Percentiles rank a stretch among this genome's conserved stretches.
These are phyloP conservation scores for Plumapathes pennacea DNA, from an alignment of 92 coral and sea anemone genomes.

Conservation along the genomic window DNA sequence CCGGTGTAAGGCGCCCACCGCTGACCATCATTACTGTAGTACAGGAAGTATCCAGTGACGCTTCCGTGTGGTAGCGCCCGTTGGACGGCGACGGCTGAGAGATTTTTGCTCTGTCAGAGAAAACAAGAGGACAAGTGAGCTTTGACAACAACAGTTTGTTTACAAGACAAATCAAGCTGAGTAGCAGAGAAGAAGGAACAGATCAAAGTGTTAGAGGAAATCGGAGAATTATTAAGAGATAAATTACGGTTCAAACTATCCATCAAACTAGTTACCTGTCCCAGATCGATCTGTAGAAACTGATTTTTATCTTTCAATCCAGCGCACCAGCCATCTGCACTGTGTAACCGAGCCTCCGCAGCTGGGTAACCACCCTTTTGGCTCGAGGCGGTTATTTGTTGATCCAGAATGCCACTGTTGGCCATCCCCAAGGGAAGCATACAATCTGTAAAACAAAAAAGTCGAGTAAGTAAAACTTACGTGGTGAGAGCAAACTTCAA, in stretches of 20 bases:
- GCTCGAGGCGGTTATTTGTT: conserved; percentile 39
- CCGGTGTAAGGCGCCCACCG: conserved; percentile 43
- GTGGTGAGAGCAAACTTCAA: too few relatives aligned
- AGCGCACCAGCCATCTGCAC: conserved; percentile 58
- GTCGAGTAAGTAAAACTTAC: too few relatives aligned
- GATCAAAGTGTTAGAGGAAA: too few relatives aligned
- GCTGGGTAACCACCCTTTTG: conserved; percentile 22
- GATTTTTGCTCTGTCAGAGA: conserved; percentile 10
- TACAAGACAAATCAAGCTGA: too few relatives aligned
- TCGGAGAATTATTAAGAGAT: too few relatives aligned
- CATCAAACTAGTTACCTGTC: conserved; percentile 22
- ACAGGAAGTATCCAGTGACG: conserved; percentile 32
- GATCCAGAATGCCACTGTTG: conserved; percentile 15
- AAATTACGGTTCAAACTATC: too few relatives aligned
- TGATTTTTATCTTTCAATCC: conserved; percentile 18
- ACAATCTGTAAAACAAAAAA: conserved; percentile 30
- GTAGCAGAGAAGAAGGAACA: too few relatives aligned
- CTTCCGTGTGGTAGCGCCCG: conserved; percentile 13
- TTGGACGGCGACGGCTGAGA: conserved; percentile 42
- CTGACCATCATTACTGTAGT: conserved; percentile 53
- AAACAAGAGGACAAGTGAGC: not conserved
- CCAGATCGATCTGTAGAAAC: conserved; percentile 63
- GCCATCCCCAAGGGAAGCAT: conserved; percentile 41
- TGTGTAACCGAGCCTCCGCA: conserved; percentile 29
- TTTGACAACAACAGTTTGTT: too few relatives aligned